phyloP scores from a whole-genome alignment of 2,888 invertebrate species.

The Seira sanloemensis region DNA sequence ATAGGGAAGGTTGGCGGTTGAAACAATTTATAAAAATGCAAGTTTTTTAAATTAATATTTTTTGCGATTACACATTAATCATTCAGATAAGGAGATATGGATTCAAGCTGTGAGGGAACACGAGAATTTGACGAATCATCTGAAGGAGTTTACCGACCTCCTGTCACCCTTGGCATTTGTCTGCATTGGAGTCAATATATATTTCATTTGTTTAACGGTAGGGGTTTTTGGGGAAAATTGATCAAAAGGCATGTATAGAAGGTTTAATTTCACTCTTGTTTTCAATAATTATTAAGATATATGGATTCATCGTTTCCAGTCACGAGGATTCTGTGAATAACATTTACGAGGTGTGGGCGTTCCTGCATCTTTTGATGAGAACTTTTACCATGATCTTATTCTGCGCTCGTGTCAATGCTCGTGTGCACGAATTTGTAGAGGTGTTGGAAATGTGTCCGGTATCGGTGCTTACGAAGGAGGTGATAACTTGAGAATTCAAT shows the following conservation, averaged over 20 bases:
- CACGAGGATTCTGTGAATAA: slow-evolving; percentile 34
- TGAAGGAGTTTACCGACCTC: slow-evolving; percentile 48
- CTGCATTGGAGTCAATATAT: slow-evolving; percentile 67
- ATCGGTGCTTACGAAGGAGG: slow-evolving; percentile 53
- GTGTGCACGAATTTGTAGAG: slow-evolving; percentile 54
- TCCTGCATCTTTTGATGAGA: slow-evolving; percentile 63
- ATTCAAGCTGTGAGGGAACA: slow-evolving; percentile 64
- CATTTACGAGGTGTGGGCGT: slow-evolving; percentile 69
- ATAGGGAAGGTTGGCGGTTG: background rate
- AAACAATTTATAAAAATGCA: background rate
- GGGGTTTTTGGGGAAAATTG: background rate
- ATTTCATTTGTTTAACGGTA: slow-evolving; percentile 70
- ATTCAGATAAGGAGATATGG: slow-evolving; percentile 61
- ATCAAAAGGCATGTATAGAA: background rate
- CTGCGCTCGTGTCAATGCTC: slow-evolving; percentile 63
- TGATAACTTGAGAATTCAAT: background rate
- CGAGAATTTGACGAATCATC: slow-evolving; percentile 51
- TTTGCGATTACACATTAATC: background rate
- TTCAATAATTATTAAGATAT: slow-evolving; percentile 5
- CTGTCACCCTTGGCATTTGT: slow-evolving; percentile 69
- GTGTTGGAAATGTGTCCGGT: slow-evolving; percentile 64
- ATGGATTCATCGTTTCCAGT: slow-evolving; percentile 28
- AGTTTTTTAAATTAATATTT: background rate
- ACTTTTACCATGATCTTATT: slow-evolving; percentile 39
- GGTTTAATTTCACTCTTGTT: background rate